Base-by-base conservation (phyloP, 1,140 invertebrate genomes). In the Drosophila takahashii region DNA sequence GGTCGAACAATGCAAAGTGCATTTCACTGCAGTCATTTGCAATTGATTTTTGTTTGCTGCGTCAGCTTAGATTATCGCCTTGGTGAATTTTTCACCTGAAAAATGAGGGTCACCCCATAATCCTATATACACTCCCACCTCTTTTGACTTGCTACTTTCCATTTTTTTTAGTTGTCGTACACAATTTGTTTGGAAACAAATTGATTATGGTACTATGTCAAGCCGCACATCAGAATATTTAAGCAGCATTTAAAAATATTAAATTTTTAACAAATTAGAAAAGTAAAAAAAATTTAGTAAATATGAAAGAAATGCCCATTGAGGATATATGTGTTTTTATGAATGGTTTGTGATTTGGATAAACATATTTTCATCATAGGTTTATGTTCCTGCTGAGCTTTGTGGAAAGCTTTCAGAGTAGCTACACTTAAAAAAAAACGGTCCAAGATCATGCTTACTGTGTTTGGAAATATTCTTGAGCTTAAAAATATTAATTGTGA, bases 301-400 rank as follows among this genome's bases (percentile, higher is more conserved):
- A 10, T 16, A 10, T 16, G 0, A 3, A 41, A 16, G 10, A 3
- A 48, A 29, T 15, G 22, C 13, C 0, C 18, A 48, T 48, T 4
- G 10, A 42, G 16, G 5, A 7, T 2, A 9, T 8, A 27, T 7
- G 3, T 1, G n/a, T 27, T 26, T 2, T 2, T 2, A n/a, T 22
- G 1, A 47, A n/a, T 27, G 72, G 71, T 50, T 53, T 27, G 37
- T 50, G 74, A 37, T 36, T 59, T 56, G 6, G 36, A 50, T 51
- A 27, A 11, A 36, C 34, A 13, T 15, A 8, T 13, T 56, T 41
- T 32, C 0, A 4, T 11, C 0, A 4, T 8, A 1, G 73, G 73
- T 76, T 67, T 15, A 13, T 51, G 72, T 7, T 34, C 3, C 0
- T 13, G 64, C 44, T 77, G 52, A 62, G 56, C 65, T 77, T 57